phyloP scores from a whole-genome alignment of 2,888 invertebrate genomes.

The Temnothorax ravouxi region DNA sequence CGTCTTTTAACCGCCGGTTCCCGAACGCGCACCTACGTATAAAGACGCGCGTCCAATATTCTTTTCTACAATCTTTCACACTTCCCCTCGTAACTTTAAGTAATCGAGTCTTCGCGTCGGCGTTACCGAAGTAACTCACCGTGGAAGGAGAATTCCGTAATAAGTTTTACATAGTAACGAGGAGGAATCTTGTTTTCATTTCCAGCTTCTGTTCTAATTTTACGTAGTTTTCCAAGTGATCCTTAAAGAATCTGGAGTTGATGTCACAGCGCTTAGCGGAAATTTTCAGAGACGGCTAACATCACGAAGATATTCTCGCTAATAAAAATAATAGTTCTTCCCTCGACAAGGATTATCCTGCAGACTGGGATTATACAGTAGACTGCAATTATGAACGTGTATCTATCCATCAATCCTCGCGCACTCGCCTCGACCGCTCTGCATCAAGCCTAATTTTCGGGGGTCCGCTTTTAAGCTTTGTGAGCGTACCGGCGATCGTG shows the following conservation, averaged over 20 bases:
- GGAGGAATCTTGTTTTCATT: conserved; percentile 10
- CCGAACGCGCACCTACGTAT: conserved; percentile 8
- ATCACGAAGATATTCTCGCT: background rate
- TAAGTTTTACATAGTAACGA: conserved; percentile 17
- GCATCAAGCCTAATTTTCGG: conserved; percentile 37
- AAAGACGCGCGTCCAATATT: conserved; percentile 45
- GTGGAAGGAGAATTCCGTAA: conserved; percentile 19
- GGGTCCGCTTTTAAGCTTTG: conserved; percentile 44
- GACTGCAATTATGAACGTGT: too few relatives aligned
- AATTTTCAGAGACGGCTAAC: background rate
- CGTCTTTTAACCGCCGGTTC: conserved; percentile 38
- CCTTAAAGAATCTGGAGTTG: background rate
- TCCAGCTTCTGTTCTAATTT: background rate
- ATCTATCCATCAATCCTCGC: background rate
- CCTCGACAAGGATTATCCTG: background rate
- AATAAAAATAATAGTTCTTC: background rate
- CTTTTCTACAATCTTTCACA: conserved; percentile 45
- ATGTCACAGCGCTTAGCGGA: background rate
- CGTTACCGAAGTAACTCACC: conserved; percentile 30
- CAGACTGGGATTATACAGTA: background rate
- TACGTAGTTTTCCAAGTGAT: background rate
- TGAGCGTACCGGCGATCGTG: conserved; percentile 22
- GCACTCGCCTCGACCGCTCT: conserved; percentile 16
- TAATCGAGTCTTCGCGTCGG: conserved; percentile 60
- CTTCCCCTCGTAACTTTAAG: conserved; percentile 60